Base-by-base conservation (phyloP, 1,140 invertebrate genomes). In the Heliconius eleuchia region DNA sequence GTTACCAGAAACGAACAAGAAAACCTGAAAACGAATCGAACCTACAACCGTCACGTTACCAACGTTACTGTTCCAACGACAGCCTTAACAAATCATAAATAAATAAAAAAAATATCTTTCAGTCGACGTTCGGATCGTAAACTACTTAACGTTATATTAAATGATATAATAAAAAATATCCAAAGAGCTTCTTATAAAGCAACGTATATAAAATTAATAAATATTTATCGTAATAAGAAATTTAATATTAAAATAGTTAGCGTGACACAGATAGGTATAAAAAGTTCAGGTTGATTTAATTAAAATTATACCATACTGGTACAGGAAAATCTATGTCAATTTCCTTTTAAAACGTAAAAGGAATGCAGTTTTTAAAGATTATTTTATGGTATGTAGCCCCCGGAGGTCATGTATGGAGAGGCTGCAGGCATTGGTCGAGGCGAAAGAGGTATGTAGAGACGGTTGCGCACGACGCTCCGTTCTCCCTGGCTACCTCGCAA, bases 311-410 rank as follows among this genome's bases (percentile, higher is more conserved):
- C 18, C 13, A 66, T 23, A 66, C 23, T 16, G 30, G 30, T 30
- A 66, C 27, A 66, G n/a, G 60, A 11, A 66, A 30, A 66, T 30
- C 60, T 66, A 30, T 66, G 60, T 66, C 60, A 66, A 66, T 66
- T 66, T 66, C 11, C 60, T 30, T 66, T 66, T 66, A 30, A 66
- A 30, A 66, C 3, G 3, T 30, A 66, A 30, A 30, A 66, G 3
- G 4, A 66, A 13, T 30, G 7, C 2, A 23, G 2, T 2, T 30
- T 66, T 16, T 66, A 30, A 13, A 66, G 60, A 9, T 66, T 66
- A 66, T 30, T 30, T 52, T 52, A 7, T 66, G 30, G 11, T 66
- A 66, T 4, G 11, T 30, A 30, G 0, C 5, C 2, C 50, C 16
- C 5, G 18, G 50, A 52, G 50, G 18, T 13, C 42, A 46, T 46